Conservation (phyloP, 1,140 invertebrate species). For the Diachasmimorpha longicaudata region DNA sequence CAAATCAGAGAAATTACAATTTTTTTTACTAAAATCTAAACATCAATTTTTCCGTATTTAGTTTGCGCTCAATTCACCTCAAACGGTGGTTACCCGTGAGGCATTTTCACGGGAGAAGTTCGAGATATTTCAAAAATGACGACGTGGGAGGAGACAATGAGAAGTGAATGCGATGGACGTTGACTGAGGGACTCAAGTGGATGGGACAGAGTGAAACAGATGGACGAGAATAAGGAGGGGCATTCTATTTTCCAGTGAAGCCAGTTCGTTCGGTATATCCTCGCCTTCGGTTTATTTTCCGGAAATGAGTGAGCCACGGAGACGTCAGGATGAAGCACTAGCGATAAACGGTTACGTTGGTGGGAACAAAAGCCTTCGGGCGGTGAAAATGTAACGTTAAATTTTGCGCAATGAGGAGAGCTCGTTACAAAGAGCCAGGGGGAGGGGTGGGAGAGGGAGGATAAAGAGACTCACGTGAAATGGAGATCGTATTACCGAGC, state of each 20-base stretch:
- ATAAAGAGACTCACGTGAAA: neutral
- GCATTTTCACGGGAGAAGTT: neutral
- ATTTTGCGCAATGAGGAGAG: neutral
- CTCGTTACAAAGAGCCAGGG: neutral
- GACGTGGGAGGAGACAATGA: neutral
- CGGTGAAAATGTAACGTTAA: neutral
- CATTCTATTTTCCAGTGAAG: neutral
- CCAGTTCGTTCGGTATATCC: neutral
- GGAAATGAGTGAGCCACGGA: constrained; percentile 16
- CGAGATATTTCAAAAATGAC: neutral
- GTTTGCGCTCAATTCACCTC: neutral
- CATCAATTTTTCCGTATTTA: neutral
- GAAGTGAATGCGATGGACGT: neutral
- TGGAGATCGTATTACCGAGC: neutral
- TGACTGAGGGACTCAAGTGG: neutral
- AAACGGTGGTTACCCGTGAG: neutral
- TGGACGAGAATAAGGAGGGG: neutral
- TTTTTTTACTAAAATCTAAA: no score
- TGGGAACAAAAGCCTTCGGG: neutral
- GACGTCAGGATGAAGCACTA: constrained; percentile 1
- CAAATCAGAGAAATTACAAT: no score
- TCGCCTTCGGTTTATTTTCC: constrained; percentile 7
- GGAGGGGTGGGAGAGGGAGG: neutral
- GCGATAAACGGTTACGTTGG: constrained; percentile 18
- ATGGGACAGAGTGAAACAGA: neutral